Percentiles rank a stretch among this genome's conserved stretches.
These are phyloP conservation scores for Penelope pileata DNA, from an alignment of 2,113 vertebrate species.

Conservation along the genomic window DNA sequence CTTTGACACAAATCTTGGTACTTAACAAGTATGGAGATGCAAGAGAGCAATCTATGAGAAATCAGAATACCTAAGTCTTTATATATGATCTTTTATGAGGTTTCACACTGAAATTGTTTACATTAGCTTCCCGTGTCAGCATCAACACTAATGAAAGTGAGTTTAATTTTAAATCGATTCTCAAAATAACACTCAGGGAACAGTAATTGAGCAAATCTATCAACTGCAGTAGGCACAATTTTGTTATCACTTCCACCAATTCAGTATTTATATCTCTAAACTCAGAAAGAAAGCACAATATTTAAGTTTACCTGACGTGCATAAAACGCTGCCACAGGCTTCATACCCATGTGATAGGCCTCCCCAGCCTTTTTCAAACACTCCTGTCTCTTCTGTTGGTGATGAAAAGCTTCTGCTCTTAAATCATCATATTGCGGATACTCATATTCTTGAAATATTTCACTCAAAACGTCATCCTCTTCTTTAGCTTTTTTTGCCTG, in stretches of 20 bases:
- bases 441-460: conserved; percentile 86
- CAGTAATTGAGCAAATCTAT: neutral
- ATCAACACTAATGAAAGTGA: neutral
- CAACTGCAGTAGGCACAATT: neutral
- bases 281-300: neutral
- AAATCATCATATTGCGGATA: conserved; percentile 92
- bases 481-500: conserved; percentile 76
- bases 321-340: conserved; percentile 92
- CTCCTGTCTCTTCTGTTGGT: conserved; percentile 86
- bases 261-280: neutral
- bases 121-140: neutral
- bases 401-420: conserved; percentile 89
- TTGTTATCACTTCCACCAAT: neutral
- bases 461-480: conserved; percentile 66
- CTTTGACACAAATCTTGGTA: neutral
- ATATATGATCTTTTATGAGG: neutral
- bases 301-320: conserved; percentile 86
- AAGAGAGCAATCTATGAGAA: neutral
- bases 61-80: neutral
- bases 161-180: neutral
- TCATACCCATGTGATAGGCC: conserved; percentile 88
- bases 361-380: conserved; percentile 90
- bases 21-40: neutral
- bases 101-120: neutral
- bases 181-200: neutral